Percentiles rank a stretch among this genome's conserved stretches.
Conservation (phyloP, 2,888 invertebrate genomes). For the Chironomus riparius region DNA sequence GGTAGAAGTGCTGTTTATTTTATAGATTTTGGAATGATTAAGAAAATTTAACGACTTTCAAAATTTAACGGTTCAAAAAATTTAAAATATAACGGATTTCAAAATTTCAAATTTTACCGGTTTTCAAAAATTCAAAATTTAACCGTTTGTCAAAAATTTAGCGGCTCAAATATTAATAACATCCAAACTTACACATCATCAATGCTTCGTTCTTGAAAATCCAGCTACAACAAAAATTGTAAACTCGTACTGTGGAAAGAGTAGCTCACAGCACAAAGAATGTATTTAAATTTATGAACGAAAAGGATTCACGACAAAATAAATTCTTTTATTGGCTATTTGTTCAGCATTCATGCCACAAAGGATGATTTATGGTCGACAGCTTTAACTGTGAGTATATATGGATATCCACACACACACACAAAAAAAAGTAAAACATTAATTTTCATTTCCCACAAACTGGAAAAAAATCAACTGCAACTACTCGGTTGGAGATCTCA, state of each 20-base stretch:
- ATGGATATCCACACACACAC: background rate
- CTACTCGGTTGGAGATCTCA: background rate
- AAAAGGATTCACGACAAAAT: background rate
- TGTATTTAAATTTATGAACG: constrained; percentile 13
- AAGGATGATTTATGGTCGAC: background rate
- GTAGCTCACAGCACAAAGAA: background rate
- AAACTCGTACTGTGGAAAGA: background rate
- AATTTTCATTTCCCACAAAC: too few species aligned
- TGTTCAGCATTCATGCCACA: background rate
- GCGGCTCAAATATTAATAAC: background rate
- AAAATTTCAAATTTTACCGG: too few species aligned
- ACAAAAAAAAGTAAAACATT: background rate
- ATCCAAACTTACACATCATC: background rate
- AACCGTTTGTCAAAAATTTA: background rate
- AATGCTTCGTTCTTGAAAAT: background rate
- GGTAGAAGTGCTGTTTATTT: too few species aligned
- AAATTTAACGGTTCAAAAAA: too few species aligned
- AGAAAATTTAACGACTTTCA: too few species aligned
- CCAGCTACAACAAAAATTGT: background rate
- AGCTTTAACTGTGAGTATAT: background rate
- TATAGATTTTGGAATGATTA: background rate
- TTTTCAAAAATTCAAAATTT: background rate
- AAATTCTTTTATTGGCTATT: constrained; percentile 18
- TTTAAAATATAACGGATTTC: too few species aligned
- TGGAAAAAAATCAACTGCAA: background rate